phyloP scores from a whole-genome alignment of 2,113 vertebrate genomes.

The Etheostoma spectabile region DNA sequence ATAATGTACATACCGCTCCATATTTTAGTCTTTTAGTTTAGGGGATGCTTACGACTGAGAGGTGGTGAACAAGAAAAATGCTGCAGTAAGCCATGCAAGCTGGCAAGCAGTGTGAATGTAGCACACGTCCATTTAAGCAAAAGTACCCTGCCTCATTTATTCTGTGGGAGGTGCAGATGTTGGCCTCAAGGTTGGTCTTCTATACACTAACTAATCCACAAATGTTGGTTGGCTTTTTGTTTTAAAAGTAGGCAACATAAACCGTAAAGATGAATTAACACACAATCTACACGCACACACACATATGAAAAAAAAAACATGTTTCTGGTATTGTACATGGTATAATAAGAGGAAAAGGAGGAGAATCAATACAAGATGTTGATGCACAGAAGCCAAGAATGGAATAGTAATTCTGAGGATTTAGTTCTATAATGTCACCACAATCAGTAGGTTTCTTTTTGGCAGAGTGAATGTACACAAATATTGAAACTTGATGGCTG shows the following conservation, averaged over 20 bases:
- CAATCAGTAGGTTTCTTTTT: constrained; percentile 17
- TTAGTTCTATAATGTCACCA: neutral
- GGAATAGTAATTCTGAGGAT: neutral
- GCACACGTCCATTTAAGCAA: constrained; percentile 12
- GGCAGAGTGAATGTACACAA: neutral
- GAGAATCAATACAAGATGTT: neutral
- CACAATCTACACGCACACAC: neutral
- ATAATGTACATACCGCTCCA: neutral
- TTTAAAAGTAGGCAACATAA: neutral
- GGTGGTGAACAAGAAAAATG: constrained; percentile 12
- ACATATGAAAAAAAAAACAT: neutral
- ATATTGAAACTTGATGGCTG: neutral
- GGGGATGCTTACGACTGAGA: neutral
- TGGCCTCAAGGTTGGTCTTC: constrained; percentile 14
- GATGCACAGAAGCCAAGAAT: neutral
- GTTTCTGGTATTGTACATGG: neutral
- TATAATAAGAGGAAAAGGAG: neutral
- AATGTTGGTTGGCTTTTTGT: neutral
- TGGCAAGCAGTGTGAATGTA: constrained; percentile 22
- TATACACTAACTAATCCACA: constrained; percentile 4
- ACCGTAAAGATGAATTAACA: neutral
- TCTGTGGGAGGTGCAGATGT: constrained; percentile 29
- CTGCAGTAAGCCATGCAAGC: constrained; percentile 17
- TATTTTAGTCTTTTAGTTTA: neutral
- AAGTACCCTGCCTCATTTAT: constrained; percentile 7